phyloP scores from a whole-genome alignment of 1,140 invertebrate genomes.

The Mercenaria mercenaria region DNA sequence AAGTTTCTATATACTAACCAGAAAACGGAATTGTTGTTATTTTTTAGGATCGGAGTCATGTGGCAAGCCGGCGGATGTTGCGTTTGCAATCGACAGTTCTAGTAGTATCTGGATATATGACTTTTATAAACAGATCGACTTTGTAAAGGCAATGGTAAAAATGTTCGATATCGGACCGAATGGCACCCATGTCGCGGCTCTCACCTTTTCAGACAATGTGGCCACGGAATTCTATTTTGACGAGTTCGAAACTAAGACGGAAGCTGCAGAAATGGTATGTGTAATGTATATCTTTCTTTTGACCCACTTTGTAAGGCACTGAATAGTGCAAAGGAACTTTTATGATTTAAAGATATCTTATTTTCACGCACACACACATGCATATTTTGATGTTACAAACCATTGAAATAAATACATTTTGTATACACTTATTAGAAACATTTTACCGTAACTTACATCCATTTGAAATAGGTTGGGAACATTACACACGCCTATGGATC shows the following conservation, averaged over 20 bases:
- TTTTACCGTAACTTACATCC: too few relatives aligned
- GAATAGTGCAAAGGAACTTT: background rate
- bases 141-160: constrained; percentile 65
- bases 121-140: constrained; percentile 66
- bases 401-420: too few relatives aligned
- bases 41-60: background rate
- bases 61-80: constrained; percentile 67
- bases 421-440: too few relatives aligned
- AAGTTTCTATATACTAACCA: too few relatives aligned
- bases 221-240: constrained; percentile 51
- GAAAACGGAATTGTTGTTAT: too few relatives aligned
- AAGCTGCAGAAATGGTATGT: background rate
- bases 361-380: background rate
- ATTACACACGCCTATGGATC: constrained; percentile 49
- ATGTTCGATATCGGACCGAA: constrained; percentile 56
- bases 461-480: background rate
- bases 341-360: background rate
- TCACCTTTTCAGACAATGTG: constrained; percentile 58
- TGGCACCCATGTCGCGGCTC: constrained; percentile 44
- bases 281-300: too few relatives aligned
- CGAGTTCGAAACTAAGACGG: background rate
- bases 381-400: background rate
- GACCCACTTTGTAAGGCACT: background rate
- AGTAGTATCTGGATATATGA: constrained; percentile 70
- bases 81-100: constrained; percentile 76